Evolutionary conservation across 37 sponge, comb jelly and placozoan genomes (phyloP).

Genomic region (Dysidea cf. avara): DNA sequence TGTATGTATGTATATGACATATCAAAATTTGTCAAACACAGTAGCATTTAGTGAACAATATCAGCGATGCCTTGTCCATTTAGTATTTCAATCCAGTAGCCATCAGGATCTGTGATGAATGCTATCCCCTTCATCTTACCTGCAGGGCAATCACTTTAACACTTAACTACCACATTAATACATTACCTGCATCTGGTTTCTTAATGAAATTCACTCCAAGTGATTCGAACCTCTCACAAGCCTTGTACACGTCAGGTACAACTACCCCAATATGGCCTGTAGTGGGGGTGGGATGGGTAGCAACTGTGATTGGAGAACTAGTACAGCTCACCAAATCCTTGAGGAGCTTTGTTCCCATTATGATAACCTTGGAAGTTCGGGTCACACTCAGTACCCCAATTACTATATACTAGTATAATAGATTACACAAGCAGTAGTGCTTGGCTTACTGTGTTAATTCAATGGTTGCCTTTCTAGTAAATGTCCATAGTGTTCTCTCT

Average conservation of each 20-base stretch:
- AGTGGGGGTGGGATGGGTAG: too few relatives aligned
- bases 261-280: slow-evolving; percentile 82
- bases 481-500: slow-evolving; percentile 54
- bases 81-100: slow-evolving; percentile 85
- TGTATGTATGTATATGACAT: too few relatives aligned
- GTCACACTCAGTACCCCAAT: slow-evolving; percentile 80
- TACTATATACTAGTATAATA: slow-evolving; percentile 27
- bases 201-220: slow-evolving; percentile 80
- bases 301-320: background rate
- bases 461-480: slow-evolving; percentile 59
- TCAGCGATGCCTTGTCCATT: slow-evolving; percentile 39
- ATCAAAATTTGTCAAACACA: too few relatives aligned
- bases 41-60: too few relatives aligned
- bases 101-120: slow-evolving; percentile 85
- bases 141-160: background rate
- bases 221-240: slow-evolving; percentile 80
- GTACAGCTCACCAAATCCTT: slow-evolving; percentile 78
- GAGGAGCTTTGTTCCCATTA: slow-evolving; percentile 77
- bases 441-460: slow-evolving; percentile 76
- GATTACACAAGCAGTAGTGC: background rate
- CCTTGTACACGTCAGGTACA: slow-evolving; percentile 82
- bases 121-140: slow-evolving; percentile 89
- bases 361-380: slow-evolving; percentile 64
- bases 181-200: slow-evolving; percentile 68
- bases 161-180: background rate